Evolutionary conservation across 2,888 invertebrate species (phyloP).

Genomic region (Anoplius nigerrimus): DNA sequence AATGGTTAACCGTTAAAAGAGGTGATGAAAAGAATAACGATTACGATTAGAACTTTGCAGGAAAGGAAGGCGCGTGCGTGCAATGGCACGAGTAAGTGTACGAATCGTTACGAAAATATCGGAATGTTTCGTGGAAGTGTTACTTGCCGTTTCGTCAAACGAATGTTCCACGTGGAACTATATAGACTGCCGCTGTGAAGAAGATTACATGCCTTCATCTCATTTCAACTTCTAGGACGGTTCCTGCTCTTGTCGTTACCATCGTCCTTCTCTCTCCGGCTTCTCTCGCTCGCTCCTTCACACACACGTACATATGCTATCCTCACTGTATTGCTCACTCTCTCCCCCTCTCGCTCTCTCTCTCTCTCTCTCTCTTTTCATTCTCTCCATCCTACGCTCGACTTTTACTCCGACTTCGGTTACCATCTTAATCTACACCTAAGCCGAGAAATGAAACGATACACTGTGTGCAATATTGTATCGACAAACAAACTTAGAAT

Average conservation of each 20-base stretch:
- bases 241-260: constrained; percentile 9
- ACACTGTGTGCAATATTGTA: background rate
- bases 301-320: too few species aligned
- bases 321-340: too few species aligned
- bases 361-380: background rate
- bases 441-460: constrained; percentile 23
- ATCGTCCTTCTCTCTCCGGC: constrained; percentile 24
- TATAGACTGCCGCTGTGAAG: constrained; percentile 3
- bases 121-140: too few species aligned
- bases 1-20: too few species aligned
- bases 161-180: background rate
- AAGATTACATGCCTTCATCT: constrained; percentile 32
- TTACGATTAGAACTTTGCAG: too few species aligned
- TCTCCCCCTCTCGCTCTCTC: background rate
- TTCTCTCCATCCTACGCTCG: constrained; percentile 17
- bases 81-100: too few species aligned
- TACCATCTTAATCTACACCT: constrained; percentile 28
- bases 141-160: too few species aligned
- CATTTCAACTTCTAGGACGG: constrained; percentile 23
- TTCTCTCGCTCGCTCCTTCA: too few species aligned
- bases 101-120: too few species aligned
- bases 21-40: too few species aligned
- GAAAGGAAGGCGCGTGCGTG: too few species aligned
- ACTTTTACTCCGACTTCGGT: constrained; percentile 30
- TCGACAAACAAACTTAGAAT: too few species aligned